Percentiles rank a stretch among this genome's conserved stretches.
Evolutionary conservation across 1,140 invertebrate genomes (phyloP).

Genomic region (Drosophila tani): DNA sequence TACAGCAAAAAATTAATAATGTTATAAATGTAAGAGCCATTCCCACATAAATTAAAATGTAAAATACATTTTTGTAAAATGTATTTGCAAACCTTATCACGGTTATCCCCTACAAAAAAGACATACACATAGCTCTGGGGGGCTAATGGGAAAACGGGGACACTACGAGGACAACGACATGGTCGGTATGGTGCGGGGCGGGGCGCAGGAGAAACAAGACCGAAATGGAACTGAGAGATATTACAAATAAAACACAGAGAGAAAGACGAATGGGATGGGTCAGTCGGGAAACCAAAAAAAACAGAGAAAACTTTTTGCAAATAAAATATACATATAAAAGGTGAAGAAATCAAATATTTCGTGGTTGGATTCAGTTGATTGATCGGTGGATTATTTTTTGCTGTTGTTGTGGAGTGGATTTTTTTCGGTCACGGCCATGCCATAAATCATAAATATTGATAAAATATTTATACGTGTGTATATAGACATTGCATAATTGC

Average conservation of each 20-base stretch:
- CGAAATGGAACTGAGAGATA: slow-evolving; percentile 22
- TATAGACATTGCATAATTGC: slow-evolving; percentile 75
- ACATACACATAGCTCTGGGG: background rate
- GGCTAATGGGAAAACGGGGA: slow-evolving; percentile 2
- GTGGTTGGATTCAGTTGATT: slow-evolving; percentile 55
- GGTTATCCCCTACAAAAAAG: background rate
- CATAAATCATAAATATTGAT: slow-evolving; percentile 69
- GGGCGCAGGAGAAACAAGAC: slow-evolving; percentile 1
- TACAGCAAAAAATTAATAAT: background rate
- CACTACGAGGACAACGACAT: slow-evolving; percentile 29
- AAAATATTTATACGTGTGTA: slow-evolving; percentile 41
- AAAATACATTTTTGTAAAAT: too few relatives aligned
- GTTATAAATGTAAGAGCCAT: background rate
- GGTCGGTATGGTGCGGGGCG: background rate
- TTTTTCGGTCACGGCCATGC: slow-evolving; percentile 70
- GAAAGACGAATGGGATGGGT: slow-evolving; percentile 16
- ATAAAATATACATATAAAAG: slow-evolving; percentile 41
- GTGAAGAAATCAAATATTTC: slow-evolving; percentile 35
- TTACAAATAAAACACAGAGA: slow-evolving; percentile 21
- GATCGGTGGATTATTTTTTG: slow-evolving; percentile 37
- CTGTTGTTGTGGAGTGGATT: slow-evolving; percentile 27
- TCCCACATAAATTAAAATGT: slow-evolving; percentile 1
- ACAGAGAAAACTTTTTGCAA: slow-evolving; percentile 46
- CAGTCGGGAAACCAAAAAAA: slow-evolving; percentile 23
- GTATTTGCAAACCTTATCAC: background rate